Evolutionary conservation across 2,113 vertebrate species (phyloP), one percentile per base, ranked within the genome.

Genomic region (Lagopus leucura): DNA sequence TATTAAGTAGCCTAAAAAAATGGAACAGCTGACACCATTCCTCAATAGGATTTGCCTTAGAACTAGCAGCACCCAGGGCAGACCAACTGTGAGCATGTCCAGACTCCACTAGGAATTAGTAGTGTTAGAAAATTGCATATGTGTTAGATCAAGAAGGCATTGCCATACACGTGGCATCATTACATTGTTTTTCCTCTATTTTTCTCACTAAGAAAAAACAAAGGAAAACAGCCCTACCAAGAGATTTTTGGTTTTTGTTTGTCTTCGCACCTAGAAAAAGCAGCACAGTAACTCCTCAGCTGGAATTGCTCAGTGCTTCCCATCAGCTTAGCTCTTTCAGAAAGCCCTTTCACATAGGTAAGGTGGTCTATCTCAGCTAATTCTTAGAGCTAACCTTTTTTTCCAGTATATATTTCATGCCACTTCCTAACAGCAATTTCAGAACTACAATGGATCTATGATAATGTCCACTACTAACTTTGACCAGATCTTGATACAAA

Each of bases 111-210:
- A 93, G 77, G 70, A 97, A 96, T 94, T 79, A 94, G 93, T 95
- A 96, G 94, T 93, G 93, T 94, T 92, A 95, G 89, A 93, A 97
- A 96, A 97, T 34, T 95, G 95, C 96, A 97, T 95, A 97, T 89
- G 76, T 67, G 21, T 86, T 95, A 92, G 73, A 83, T 96, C 85
- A 95, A 96, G 96, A 97, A 97, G 97, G 97, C 97, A 96, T 93
- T 0, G 85, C 87, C 81, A 97, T 87, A 93, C 83, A 73, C 8
- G 52, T 72, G 96, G 95, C 95, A 95, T 87, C 14, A 8, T 63
- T 85, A 77, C 78, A 52, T 75, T 85, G 92, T 34, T 96, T 95
- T 89, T 88, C 88, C 89, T 88, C 76, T 58, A 18, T 77, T 89
- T 90, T 86, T 91, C 64, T 95, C 48, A n/a, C 38, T 61, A 79